A percentile compares a stretch with the other conserved stretches of the same genome.
phyloP scores from a whole-genome alignment of 2,888 invertebrate species.

The Heteromyza rotundicornis region DNA sequence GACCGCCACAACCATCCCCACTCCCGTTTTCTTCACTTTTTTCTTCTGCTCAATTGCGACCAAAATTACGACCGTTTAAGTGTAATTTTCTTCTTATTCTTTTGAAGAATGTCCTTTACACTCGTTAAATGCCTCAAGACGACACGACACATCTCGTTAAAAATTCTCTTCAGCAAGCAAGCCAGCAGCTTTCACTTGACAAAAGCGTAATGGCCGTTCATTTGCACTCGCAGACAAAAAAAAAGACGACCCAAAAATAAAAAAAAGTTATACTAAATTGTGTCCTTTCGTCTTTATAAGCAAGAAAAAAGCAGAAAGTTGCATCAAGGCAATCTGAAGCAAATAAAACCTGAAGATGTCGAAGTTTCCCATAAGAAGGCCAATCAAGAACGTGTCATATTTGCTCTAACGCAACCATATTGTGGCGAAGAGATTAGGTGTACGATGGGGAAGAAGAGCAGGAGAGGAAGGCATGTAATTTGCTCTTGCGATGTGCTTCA shows the following conservation, averaged over 20 bases:
- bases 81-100: constrained; percentile 55
- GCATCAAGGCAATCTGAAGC: constrained; percentile 34
- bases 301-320: constrained; percentile 19
- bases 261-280: constrained; percentile 31
- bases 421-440: too few species aligned
- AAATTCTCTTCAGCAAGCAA: constrained; percentile 45
- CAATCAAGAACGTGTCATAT: constrained; percentile 50
- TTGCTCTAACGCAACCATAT: too few species aligned
- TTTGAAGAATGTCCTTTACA: constrained; percentile 54
- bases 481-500: constrained; percentile 61
- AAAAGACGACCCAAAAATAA: constrained; percentile 14
- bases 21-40: too few species aligned
- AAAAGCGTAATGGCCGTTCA: constrained; percentile 55
- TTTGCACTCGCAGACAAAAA: constrained; percentile 40
- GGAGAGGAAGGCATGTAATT: constrained; percentile 48
- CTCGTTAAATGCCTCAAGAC: neutral
- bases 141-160: constrained; percentile 40
- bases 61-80: constrained; percentile 45
- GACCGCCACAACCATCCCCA: neutral
- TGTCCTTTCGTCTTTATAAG: constrained; percentile 38
- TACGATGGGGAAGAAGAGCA: neutral
- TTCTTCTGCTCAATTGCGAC: too few species aligned
- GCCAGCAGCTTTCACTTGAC: constrained; percentile 48
- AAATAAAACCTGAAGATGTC: constrained; percentile 6
- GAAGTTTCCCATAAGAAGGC: constrained; percentile 46